Base-by-base conservation (phyloP, 2,888 invertebrate genomes). In the Eupithecia pulchellata region DNA sequence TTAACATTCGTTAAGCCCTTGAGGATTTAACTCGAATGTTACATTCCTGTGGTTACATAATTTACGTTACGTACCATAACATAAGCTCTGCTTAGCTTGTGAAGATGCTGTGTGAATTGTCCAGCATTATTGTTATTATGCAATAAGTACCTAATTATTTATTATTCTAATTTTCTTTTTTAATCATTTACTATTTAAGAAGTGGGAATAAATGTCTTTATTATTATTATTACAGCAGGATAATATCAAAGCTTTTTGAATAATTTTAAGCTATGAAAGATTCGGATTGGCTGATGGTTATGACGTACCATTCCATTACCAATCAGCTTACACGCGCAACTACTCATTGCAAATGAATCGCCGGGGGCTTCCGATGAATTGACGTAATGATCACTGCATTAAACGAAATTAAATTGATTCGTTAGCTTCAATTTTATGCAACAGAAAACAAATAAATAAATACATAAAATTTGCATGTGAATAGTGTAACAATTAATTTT, bases 311-410 rank as follows among this genome's bases (percentile, higher is more conserved):
- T 69, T 61, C 64, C 69, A 72, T 69, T 72, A 73, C 67, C 73
- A 73, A 73, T 73, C 73, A 73, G 73, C 73, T 69, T 69, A 69
- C 69, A 69, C 25, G 55, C 69, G 73, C 70, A 55, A 69, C 69
- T 69, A 68, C 73, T 72, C 72, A 72, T 69, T 69, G 67, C 69
- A 67, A 73, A 73, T 70, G 69, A 69, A 68, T 72, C 68, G 73
- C 73, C 73, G 29, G 64, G 47, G 73, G 73, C 67, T 67, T 64
- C 58, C 47, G 67, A 64, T 69, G 66, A 73, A 69, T 73, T 55
- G 67, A 57, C 69, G 69, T 69, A 69, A 69, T 67, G 73, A 73
- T 70, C 67, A 69, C 66, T 67, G 58, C 64, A 73, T 73, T 73
- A 69, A 52, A 60, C 58, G 17, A 30, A 69, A 67, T 61, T 29